Conservation (phyloP, 2,113 vertebrate species). For the Muntiacus reevesi region DNA sequence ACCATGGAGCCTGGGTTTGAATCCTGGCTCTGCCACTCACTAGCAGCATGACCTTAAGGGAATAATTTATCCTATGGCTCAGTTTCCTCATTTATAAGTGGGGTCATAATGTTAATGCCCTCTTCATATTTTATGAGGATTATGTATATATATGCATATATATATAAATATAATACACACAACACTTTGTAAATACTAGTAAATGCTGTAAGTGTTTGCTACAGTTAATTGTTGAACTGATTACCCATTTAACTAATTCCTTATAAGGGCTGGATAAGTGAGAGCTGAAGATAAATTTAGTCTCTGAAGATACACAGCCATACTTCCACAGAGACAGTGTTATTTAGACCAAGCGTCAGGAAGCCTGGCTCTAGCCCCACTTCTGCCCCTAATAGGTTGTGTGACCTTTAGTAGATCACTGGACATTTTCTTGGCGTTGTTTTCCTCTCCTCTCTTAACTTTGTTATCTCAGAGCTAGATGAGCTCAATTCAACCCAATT, state of each 20-base stretch:
- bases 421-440: background rate
- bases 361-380: background rate
- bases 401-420: background rate
- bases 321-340: background rate
- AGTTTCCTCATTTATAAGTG: background rate
- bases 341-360: background rate
- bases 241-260: background rate
- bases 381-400: background rate
- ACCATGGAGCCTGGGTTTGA: background rate
- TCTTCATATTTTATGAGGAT: background rate
- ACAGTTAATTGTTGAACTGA: background rate
- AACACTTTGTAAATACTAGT: background rate
- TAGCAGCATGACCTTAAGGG: background rate
- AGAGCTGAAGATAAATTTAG: background rate
- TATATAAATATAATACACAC: background rate
- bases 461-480: background rate
- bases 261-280: background rate
- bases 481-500: background rate
- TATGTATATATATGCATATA: background rate
- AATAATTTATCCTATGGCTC: background rate
- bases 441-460: background rate
- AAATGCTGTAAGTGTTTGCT: background rate
- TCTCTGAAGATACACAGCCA: background rate
- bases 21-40: background rate
- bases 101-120: background rate